Evolutionary conservation across 2,888 invertebrate species (phyloP).

Genomic region (Melanostoma scalare): DNA sequence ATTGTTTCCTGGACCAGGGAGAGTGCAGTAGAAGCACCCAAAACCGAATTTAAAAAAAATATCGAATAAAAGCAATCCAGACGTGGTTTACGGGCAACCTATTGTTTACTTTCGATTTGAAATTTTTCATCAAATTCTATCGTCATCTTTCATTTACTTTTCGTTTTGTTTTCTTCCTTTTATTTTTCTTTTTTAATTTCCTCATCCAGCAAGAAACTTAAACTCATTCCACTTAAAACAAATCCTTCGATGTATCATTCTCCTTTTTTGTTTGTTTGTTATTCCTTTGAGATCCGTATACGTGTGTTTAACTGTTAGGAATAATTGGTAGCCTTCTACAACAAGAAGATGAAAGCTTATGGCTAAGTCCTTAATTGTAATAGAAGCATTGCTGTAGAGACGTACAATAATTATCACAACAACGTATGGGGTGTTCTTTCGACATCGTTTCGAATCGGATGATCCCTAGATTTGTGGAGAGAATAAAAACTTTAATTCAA

Average conservation of each 20-base stretch:
- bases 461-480: background rate
- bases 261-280: conserved; percentile 24
- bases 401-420: conserved; percentile 8
- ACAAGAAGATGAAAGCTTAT: background rate
- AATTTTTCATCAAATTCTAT: conserved; percentile 59
- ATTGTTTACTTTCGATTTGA: conserved; percentile 58
- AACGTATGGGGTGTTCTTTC: conserved; percentile 11
- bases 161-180: conserved; percentile 38
- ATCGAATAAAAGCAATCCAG: conserved; percentile 10
- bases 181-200: conserved; percentile 47
- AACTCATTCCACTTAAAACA: background rate
- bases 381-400: background rate
- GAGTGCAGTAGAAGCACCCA: conserved; percentile 4
- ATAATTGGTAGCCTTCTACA: conserved; percentile 20
- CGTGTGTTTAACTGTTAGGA: conserved; percentile 31
- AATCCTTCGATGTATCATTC: conserved; percentile 32
- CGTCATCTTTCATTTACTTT: conserved; percentile 28
- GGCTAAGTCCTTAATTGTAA: conserved; percentile 41
- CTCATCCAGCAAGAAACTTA: conserved; percentile 8
- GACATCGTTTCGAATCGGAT: background rate
- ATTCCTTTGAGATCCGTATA: conserved; percentile 5
- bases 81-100: conserved; percentile 28
- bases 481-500: conserved; percentile 9
- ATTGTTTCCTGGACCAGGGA: conserved; percentile 41
- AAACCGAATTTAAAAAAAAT: conserved; percentile 41